Base-by-base conservation (phyloP, 2,797 vertebrate genomes). In the Acanthurus lineatus region DNA sequence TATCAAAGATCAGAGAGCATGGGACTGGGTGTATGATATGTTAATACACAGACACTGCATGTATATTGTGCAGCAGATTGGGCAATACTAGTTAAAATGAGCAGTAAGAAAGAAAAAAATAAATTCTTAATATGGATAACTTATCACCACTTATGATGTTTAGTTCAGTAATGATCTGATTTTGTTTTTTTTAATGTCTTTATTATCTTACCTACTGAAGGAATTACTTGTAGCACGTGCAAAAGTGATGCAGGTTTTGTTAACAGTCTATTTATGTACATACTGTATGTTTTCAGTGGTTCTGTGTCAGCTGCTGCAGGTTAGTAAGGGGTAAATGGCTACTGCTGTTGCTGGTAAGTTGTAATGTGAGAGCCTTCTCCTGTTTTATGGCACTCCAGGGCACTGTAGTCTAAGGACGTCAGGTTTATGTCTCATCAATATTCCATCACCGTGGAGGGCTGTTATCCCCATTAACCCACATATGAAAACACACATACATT, bases 351-450 rank as follows among this genome's bases (percentile, higher is more conserved):
- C 45, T 53, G 52, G 60, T 19, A 77, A 54, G 53, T 63, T 72
- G 67, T 85, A 76, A 82, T 77, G 76, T 65, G 48, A 87, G 77
- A 82, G 83, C 77, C 61, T 72, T 82, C 65, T 83, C 74, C 77
- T 86, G 84, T 83, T 86, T 85, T 85, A 88, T 77, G 60, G 77
- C 70, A 53, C 88, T 80, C 76, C 38, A 28, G 86, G 82, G 79
- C 67, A 61, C 82, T 51, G 74, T 77, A 74, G 70, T 82, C 73
- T 65, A 35, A 67, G 66, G 68, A 85, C 52, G 52, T 67, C 81
- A 77, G 83, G 83, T 88, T 88, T 84, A 82, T 81, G 67, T 66
- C 59, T 69, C 79, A 91, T 90, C 80, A 87, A 90, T 88, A 89
- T 89, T 87, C 83, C 70, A 87, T 90, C 76, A 73, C 35, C 3